Base-by-base conservation (phyloP, 2,113 vertebrate genomes). In the Mesoclemmys tuberculata region DNA sequence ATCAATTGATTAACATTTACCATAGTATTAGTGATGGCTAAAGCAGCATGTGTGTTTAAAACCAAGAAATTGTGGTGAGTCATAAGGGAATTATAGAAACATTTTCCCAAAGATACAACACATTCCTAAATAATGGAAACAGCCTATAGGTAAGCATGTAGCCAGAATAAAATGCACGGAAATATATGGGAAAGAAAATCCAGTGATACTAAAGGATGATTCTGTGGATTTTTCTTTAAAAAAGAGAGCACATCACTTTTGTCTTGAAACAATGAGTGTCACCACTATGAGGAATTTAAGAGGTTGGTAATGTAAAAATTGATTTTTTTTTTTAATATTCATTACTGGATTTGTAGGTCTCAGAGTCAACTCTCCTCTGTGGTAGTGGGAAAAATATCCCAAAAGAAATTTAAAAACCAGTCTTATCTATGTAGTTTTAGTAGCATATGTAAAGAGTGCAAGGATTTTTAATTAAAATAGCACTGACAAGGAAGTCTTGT, bases 401-500 rank as follows among this genome's bases (percentile, higher is more conserved):
- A 94, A 86, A 10, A 3, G 14, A 93, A 78, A 56, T 81, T 51
- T 29, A 87, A 94, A 80, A 82, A 9, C 2, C 79, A 83, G 89
- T 93, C 93, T 75, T 44, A 77, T 80, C 82, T 90, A 80, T 61
- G 18, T 68, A 38, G 18, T 21, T 80, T 92, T 91, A 84, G 55
- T 52, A 90, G 26, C 18, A 93, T 2, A 81, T 38, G 84, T n/a
- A 85, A 95, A 93, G 85, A 90, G 93, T 55, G 86, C 87, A 91
- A 91, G 89, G 87, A 24, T 80, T 91, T 90, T 54, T 81, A 87
- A 90, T 26, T 41, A 78, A 89, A 91, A 68, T 46, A 75, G 68
- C 91, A 88, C 95, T 84, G 92, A 88, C 1, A 83, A 88, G 88
- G 24, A 71, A 55, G 74, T 87, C 88, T 91, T 82, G 13, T 16